Percentiles rank a stretch among this genome's conserved stretches.
Conservation (phyloP, 2,113 vertebrate species). For the Callipepla californica region DNA sequence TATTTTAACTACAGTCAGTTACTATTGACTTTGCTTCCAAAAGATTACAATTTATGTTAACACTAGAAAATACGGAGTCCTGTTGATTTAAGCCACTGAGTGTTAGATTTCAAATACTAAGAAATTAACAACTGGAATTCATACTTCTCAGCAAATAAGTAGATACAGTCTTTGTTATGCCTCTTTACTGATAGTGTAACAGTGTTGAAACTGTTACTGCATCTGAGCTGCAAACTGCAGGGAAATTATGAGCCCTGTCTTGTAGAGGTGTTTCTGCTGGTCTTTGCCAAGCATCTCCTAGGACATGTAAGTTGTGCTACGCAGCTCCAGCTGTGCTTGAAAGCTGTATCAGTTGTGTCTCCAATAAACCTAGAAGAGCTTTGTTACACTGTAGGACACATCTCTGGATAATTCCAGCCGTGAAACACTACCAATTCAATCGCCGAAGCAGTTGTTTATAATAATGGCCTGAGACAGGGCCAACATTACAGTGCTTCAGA, state of each 20-base stretch:
- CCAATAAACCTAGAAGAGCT: background rate
- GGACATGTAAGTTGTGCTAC: rapidly evolving
- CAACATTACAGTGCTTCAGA: background rate
- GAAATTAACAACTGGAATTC: rapidly evolving
- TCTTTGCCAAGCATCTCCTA: background rate
- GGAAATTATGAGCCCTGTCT: background rate
- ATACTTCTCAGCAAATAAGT: background rate
- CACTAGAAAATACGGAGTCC: background rate
- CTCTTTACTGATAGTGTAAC: background rate
- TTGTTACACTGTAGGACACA: background rate
- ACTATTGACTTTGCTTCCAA: background rate
- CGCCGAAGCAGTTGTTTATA: background rate
- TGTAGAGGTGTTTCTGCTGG: background rate
- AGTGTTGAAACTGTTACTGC: background rate
- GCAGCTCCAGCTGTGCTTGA: background rate
- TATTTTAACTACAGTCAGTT: background rate
- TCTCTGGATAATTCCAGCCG: background rate
- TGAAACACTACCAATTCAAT: background rate
- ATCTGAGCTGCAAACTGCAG: background rate
- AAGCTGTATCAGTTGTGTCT: background rate
- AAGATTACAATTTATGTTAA: background rate
- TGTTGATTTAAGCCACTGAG: background rate
- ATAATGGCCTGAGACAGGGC: background rate
- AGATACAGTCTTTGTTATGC: background rate
- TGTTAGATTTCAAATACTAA: background rate